Percentiles rank a stretch among this genome's conserved stretches.
Conservation (phyloP, 2,888 invertebrate genomes). For the Acrocyrtus sp. region DNA sequence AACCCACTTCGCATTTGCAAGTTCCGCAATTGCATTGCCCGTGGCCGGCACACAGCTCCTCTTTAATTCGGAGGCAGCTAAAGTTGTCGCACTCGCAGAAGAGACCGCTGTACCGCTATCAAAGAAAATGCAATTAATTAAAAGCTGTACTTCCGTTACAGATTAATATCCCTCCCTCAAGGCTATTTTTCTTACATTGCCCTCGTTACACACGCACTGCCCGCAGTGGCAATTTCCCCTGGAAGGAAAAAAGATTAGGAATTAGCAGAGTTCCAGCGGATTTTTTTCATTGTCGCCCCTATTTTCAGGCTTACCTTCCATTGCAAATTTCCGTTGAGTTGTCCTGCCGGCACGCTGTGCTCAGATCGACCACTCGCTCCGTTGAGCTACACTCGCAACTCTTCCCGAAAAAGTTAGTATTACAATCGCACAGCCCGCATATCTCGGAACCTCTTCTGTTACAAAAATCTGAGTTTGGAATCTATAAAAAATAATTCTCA, state of each 20-base stretch:
- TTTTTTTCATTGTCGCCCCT: too few relatives aligned
- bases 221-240: too few relatives aligned
- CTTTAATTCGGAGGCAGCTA: constrained; percentile 27
- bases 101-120: too few relatives aligned
- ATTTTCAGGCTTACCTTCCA: constrained; percentile 52
- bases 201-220: too few relatives aligned
- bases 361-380: constrained; percentile 14
- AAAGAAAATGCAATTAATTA: too few relatives aligned
- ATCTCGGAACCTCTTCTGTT: constrained; percentile 24
- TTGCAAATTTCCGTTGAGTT: constrained; percentile 52
- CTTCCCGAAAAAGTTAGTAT: constrained; percentile 66
- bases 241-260: too few relatives aligned
- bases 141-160: too few relatives aligned
- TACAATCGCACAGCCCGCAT: constrained; percentile 65
- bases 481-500: constrained; percentile 14
- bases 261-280: too few relatives aligned
- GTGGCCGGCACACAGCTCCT: constrained; percentile 36
- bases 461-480: constrained; percentile 35
- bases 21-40: constrained; percentile 55
- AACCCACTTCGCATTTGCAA: constrained; percentile 47
- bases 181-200: too few relatives aligned
- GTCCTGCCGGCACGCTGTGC: constrained; percentile 21
- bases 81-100: constrained; percentile 56
- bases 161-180: too few relatives aligned
- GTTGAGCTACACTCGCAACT: constrained; percentile 64